phyloP scores from a whole-genome alignment of 2,113 vertebrate genomes.

The Pterocles orientalis region DNA sequence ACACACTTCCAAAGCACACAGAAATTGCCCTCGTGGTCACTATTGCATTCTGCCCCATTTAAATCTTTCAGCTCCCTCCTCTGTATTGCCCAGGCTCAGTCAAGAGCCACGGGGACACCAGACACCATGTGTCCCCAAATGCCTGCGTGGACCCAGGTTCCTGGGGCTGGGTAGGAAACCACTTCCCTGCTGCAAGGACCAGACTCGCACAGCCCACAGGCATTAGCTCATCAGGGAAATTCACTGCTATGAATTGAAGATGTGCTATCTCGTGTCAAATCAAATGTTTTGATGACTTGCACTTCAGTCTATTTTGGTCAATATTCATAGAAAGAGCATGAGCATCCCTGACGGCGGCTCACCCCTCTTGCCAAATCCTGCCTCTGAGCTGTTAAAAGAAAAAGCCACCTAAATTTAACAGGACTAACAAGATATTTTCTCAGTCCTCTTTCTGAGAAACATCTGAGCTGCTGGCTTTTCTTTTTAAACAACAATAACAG shows the following conservation, averaged over 20 bases:
- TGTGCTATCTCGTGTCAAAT: not conserved
- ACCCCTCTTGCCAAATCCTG: not conserved
- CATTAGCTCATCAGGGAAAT: not conserved
- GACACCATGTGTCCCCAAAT: rapidly evolving
- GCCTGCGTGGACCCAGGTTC: rapidly evolving
- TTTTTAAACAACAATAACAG: conserved; percentile 22
- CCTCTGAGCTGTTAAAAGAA: conserved; percentile 45
- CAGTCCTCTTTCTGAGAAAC: conserved; percentile 24
- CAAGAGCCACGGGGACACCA: rapidly evolving
- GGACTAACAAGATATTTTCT: conserved; percentile 51
- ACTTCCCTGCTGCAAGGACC: rapidly evolving
- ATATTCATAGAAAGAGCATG: conserved; percentile 12
- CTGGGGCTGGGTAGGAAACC: rapidly evolving
- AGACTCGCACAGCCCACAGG: not conserved
- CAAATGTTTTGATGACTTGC: not conserved
- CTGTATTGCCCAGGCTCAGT: not conserved
- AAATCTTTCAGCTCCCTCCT: not conserved
- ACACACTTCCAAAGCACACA: not conserved
- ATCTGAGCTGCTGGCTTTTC: not conserved
- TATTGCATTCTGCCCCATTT: not conserved
- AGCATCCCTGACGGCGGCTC: not conserved
- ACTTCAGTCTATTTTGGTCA: conserved; percentile 1
- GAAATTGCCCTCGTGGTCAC: not conserved
- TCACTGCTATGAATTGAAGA: not conserved
- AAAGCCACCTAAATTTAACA: conserved; percentile 49